phyloP scores from a whole-genome alignment of 2,888 invertebrate species.

The Rhaphigaster nebulosa region DNA sequence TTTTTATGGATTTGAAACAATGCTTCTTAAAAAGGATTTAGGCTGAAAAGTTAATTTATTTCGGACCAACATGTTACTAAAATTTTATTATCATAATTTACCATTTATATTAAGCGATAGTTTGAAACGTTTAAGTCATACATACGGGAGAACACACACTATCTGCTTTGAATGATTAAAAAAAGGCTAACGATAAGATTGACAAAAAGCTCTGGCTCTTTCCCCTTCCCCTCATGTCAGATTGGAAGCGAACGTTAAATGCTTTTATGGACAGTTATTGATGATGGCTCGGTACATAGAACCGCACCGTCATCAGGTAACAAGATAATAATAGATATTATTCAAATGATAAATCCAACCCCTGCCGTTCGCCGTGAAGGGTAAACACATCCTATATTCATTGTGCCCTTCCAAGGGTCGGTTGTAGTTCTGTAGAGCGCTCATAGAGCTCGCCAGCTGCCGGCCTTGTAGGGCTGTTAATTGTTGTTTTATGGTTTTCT shows the following conservation, averaged over 20 bases:
- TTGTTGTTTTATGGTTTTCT: constrained; percentile 34
- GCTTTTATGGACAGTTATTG: constrained; percentile 45
- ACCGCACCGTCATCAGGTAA: constrained; percentile 48
- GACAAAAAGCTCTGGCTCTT: not conserved
- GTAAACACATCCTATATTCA: constrained; percentile 36
- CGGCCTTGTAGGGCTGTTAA: constrained; percentile 9
- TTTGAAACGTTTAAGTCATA: not conserved
- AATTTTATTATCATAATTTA: too few species aligned
- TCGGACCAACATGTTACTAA: too few species aligned
- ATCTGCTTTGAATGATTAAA: not conserved
- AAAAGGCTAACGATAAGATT: not conserved
- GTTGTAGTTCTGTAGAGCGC: not conserved
- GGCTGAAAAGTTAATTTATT: too few species aligned
- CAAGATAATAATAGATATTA: constrained; percentile 46
- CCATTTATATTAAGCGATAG: too few species aligned
- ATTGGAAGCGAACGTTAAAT: constrained; percentile 43
- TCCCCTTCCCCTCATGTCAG: constrained; percentile 34
- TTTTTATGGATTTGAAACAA: too few species aligned
- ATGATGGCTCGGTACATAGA: constrained; percentile 15
- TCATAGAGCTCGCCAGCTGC: constrained; percentile 35
- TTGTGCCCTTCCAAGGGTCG: not conserved
- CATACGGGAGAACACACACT: not conserved
- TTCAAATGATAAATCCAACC: constrained; percentile 41
- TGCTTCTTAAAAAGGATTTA: too few species aligned
- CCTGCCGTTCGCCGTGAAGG: not conserved